Base-by-base conservation (phyloP, 2,888 invertebrate species). In the Peribatodes rhomboidaria region DNA sequence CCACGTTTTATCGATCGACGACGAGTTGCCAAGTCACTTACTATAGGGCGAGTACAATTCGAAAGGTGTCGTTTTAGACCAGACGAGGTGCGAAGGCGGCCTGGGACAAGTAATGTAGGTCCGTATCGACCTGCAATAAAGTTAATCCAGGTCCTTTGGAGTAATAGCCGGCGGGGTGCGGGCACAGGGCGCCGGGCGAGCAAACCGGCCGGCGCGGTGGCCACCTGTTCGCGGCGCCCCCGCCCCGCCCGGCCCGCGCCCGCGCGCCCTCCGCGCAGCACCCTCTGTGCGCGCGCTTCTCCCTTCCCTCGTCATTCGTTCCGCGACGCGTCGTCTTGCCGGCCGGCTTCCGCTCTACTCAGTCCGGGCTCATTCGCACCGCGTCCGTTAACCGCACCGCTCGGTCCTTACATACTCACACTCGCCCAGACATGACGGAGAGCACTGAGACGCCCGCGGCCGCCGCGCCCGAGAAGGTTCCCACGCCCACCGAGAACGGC, bases 401-500 rank as follows among this genome's bases (percentile, higher is more conserved):
- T 84, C 79, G 81, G 78, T 79, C 77, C 83, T 79, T 71, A n/a
- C n/a, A n/a, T n/a, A 85, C 83, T 76, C 79, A 78, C 52, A 74
- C 71, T 75, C 74, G 71, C 67, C 65, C 70, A 81, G 73, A 79
- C 77, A 93, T 94, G 94, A 94, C 94, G 85, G 94, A 94, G 75
- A 93, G 92, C 84, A 94, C 92, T 75, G 93, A 93, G 68, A 87
- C 92, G 76, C 83, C 93, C 70, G 90, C 88, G 77, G 90, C 92
- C 80, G 94, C 93, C 65, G 94, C 93, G 82, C 93, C 94, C 73
- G 91, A 93, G 77, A 94, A 94, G 86, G 94, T 94, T 78, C 92
- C 94, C 84, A 94, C 94, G 78, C 92, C 94, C 67, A 94, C 94
- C 73, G 90, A 93, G 81, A 93, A 94, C 79, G 90, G 92, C 64